Evolutionary conservation across 37 sponge, comb jelly and placozoan species (phyloP), one percentile per base, ranked within the genome.

Genomic region (Cliona cf. orientalis): DNA sequence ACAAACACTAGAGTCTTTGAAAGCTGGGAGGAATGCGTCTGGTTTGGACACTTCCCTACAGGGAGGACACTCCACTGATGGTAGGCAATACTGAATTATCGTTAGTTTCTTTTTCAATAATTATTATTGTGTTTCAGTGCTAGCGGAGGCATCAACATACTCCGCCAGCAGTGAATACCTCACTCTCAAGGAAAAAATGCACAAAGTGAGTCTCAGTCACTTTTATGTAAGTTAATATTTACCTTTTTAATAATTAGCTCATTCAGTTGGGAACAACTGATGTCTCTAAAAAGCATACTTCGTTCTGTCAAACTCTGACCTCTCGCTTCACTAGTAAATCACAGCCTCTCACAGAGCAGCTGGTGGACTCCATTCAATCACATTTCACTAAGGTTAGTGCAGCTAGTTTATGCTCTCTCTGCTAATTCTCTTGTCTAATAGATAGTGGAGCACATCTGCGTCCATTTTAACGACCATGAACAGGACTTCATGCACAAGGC

Each of bases 11-110:
- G 38, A 36, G 2, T 61, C 40, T 26, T 63, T 76, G 5, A 26
- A 32, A 6, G 61, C 38, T 0, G 77, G 77, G 26, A 35, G 9
- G 1, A 26, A 28, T 17, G 60, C 77, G 26, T 40, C 77, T 35
- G 77, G 77, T 2, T 39, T 76, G 36, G 77, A 76, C 42, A 17
- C 39, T 40, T 41, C 63, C 23, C n/a, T 76, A 17, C 61, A 61
- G 23, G 77, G 77, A 61, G 77, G 77, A 2, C 59, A 40, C 42
- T 58, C 77, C 22, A 60, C 61, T 11, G 77, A 76, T 59, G 77
- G 77, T 76, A 23, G 40, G 63, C 22, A 19, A 49, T 14, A 49
- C 38, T 14, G 35, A 4, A 28, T 37, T n/a, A 4, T 4, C 7
- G 69, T 4, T 28, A 22, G 37, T 11, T 68, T 34, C 4, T 4